phyloP scores from a whole-genome alignment of 2,797 vertebrate species.

The Coluber constrictor region DNA sequence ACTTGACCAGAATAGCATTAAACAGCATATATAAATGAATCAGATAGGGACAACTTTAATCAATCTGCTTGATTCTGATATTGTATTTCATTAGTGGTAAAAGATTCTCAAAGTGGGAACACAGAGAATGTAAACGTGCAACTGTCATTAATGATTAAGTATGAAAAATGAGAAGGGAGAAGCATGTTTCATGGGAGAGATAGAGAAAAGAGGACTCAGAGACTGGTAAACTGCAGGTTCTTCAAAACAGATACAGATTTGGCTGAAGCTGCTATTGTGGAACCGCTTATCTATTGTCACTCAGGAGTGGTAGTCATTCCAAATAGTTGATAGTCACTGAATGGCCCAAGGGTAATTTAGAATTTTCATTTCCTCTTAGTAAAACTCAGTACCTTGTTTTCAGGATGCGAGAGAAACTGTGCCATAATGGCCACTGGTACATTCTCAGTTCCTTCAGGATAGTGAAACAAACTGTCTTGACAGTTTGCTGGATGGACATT shows the following conservation, averaged over 20 bases:
- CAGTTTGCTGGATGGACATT: background rate
- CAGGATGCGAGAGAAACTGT: background rate
- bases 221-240: background rate
- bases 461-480: background rate
- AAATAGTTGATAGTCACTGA: background rate
- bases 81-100: background rate
- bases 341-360: background rate
- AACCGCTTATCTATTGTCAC: background rate
- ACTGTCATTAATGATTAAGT: background rate
- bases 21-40: background rate
- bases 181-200: background rate
- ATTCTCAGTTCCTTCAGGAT: background rate
- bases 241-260: background rate
- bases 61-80: background rate
- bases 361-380: background rate
- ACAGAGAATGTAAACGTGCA: background rate
- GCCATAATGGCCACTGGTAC: background rate
- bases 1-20: background rate
- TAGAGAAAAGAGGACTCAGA: background rate
- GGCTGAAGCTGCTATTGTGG: background rate
- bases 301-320: background rate
- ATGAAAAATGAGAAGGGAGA: background rate
- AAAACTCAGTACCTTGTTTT: background rate
- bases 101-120: background rate
- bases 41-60: background rate